Evolutionary conservation across 2,888 invertebrate species (phyloP).

Genomic region (Campaea margaritaria): DNA sequence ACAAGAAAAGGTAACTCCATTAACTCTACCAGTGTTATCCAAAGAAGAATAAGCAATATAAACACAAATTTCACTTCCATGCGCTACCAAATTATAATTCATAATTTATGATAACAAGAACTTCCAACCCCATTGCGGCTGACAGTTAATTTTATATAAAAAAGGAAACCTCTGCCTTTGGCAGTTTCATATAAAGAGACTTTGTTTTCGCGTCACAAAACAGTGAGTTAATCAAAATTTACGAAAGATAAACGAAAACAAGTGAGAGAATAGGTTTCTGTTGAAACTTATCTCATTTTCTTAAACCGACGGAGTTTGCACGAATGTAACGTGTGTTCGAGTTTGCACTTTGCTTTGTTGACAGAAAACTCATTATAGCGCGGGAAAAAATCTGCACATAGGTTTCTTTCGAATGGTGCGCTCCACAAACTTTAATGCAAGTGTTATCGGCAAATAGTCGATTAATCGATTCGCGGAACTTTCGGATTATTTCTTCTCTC

Average conservation of each 20-base stretch:
- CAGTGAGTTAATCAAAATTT: constrained; percentile 17
- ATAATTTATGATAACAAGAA: background rate
- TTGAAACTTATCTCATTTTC: constrained; percentile 4
- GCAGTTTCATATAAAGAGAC: constrained; percentile 7
- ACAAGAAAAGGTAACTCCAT: too few species aligned
- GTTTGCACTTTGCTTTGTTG: background rate
- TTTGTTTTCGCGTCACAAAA: constrained; percentile 8
- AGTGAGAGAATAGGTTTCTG: background rate
- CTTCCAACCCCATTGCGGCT: background rate
- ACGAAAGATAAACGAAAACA: background rate
- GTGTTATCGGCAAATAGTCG: too few species aligned
- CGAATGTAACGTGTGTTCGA: background rate
- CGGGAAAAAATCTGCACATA: too few species aligned
- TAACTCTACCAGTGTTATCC: too few species aligned
- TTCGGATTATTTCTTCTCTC: too few species aligned
- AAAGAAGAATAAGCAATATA: too few species aligned
- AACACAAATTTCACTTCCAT: too few species aligned
- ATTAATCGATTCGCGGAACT: too few species aligned
- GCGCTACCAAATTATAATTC: too few species aligned
- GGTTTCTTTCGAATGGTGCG: too few species aligned
- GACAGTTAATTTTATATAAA: constrained; percentile 1
- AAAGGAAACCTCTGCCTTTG: constrained; percentile 4
- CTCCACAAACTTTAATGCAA: too few species aligned
- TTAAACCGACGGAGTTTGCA: background rate
- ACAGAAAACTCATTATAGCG: too few species aligned